These are phyloP conservation scores for Microtus montanus DNA, from an alignment of 2,113 vertebrate species.

Conservation along the genomic window DNA sequence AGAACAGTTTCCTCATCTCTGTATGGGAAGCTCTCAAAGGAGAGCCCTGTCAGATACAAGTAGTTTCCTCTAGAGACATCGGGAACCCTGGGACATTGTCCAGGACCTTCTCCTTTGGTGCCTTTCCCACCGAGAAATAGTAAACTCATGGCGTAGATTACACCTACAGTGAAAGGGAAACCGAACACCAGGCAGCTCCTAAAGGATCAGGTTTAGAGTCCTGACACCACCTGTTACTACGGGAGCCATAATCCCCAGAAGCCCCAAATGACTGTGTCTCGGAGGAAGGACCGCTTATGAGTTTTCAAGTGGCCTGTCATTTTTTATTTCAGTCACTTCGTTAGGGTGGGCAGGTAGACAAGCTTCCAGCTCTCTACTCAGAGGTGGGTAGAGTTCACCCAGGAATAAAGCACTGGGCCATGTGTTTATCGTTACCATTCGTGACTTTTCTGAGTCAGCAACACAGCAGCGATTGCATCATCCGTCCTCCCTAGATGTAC, in stretches of 20 bases:
- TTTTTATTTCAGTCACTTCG: slow-evolving; percentile 45
- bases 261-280: neutral
- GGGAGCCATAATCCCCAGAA: slow-evolving; percentile 36
- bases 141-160: slow-evolving; percentile 61
- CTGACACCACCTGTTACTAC: slow-evolving; percentile 67
- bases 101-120: slow-evolving; percentile 58
- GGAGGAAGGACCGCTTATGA: slow-evolving; percentile 7
- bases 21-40: neutral
- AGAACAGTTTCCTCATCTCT: neutral
- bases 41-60: slow-evolving; percentile 48
- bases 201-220: slow-evolving; percentile 68
- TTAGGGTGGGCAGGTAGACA: slow-evolving; percentile 40
- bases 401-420: neutral
- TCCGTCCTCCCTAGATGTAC: neutral
- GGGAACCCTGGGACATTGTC: slow-evolving; percentile 64
- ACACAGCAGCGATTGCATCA: neutral
- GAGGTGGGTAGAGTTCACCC: neutral
- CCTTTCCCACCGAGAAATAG: slow-evolving; percentile 68
- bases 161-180: slow-evolving; percentile 75
- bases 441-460: slow-evolving; percentile 46
- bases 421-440: neutral
- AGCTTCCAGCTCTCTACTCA: neutral
- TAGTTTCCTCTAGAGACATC: slow-evolving; percentile 54
- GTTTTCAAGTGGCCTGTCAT: neutral
- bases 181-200: slow-evolving; percentile 37